Evolutionary conservation across 1,140 invertebrate genomes (phyloP), one percentile per base, ranked within the genome.

Genomic region (Bombus cullumanus): DNA sequence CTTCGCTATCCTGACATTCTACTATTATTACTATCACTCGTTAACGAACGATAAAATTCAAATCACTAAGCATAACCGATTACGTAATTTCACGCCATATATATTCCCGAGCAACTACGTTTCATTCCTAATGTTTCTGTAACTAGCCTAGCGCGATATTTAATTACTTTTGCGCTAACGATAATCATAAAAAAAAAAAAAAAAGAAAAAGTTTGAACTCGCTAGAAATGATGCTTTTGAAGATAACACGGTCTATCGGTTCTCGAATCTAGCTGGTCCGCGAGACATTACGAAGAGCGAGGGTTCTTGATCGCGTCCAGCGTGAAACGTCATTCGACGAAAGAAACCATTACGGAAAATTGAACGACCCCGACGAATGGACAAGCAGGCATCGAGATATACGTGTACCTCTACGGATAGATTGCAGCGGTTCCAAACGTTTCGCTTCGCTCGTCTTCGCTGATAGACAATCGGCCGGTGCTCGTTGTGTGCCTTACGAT

Each of bases 281-380:
- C 10, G 62, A 28, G 34, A 79, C 6, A 31, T 31, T 37, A 1
- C 5, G 41, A 9, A 47, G 6, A 3, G 18, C 3, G 69, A 82
- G 59, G 15, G 28, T n/a, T 22, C n/a, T 12, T 3, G 31, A 59
- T 13, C 28, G 69, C 13, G 31, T 47, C 22, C 28, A 34, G 8
- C 41, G 5, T 28, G 81, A 53, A 43, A 53, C 73, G 18, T 83
- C 81, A 68, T 90, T 90, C 84, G 91, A 86, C 62, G 77, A 62
- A 73, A 74, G 78, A 85, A 88, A 39, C 83, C 81, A 90, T 91
- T 89, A 89, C 86, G 85, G 80, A 84, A 91, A 91, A 91, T 91
- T 90, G 90, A 88, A 90, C 88, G 78, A 86, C 74, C 79, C 53
- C 78, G 79, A 82, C 64, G 81, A 34, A 68, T 68, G 66, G 53